Conservation (phyloP, 2,797 vertebrate species). For the Phaenicophaeus curvirostris region DNA sequence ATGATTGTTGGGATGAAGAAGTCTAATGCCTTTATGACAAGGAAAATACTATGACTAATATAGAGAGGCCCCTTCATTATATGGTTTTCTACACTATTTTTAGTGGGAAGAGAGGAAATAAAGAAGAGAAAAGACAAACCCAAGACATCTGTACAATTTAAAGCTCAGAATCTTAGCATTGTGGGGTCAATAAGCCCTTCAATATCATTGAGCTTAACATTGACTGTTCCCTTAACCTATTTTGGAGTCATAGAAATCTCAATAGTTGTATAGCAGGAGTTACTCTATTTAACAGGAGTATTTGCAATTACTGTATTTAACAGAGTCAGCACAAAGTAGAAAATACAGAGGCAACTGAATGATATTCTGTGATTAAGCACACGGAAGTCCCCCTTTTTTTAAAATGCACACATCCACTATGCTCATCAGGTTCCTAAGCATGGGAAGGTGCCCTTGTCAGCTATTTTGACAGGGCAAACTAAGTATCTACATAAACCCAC, state of each 20-base stretch:
- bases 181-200: constrained; percentile 41
- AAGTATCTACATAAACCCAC: background rate
- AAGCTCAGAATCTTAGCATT: constrained; percentile 20
- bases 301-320: background rate
- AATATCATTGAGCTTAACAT: constrained; percentile 18
- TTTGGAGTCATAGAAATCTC: constrained; percentile 24
- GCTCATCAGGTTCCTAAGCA: background rate
- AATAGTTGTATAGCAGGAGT: background rate
- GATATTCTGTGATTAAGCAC: background rate
- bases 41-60: background rate
- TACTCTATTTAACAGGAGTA: background rate
- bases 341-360: background rate
- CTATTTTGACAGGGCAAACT: background rate
- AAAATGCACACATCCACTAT: background rate
- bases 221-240: background rate
- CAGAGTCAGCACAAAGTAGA: background rate
- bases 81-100: background rate
- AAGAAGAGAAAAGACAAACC: background rate
- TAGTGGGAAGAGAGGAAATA: background rate
- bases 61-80: background rate
- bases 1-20: background rate
- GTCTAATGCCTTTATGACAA: background rate
- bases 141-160: background rate
- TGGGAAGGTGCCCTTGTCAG: background rate
- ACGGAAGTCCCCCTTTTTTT: background rate